Evolutionary conservation across 2,113 vertebrate genomes (phyloP).

Genomic region (Silurus meridionalis): DNA sequence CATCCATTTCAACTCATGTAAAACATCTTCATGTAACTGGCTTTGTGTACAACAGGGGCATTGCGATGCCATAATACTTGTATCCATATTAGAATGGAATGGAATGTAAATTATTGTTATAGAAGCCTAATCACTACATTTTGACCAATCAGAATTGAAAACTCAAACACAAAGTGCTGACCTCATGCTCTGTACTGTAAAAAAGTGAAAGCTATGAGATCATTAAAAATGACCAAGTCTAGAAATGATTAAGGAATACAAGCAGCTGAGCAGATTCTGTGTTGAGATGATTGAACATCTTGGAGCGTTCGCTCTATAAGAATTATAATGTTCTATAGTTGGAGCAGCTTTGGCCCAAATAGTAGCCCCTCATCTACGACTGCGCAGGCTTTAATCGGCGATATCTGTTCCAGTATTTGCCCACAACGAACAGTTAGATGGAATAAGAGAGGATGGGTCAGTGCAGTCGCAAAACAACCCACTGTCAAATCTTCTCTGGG

Average conservation of each 20-base stretch:
- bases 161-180: background rate
- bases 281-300: background rate
- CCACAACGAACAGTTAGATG: conserved; percentile 32
- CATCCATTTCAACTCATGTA: no score
- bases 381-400: conserved; percentile 16
- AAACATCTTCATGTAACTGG: no score
- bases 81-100: background rate
- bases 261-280: background rate
- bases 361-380: background rate
- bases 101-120: background rate
- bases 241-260: background rate
- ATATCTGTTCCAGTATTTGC: conserved; percentile 9
- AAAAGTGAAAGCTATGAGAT: background rate
- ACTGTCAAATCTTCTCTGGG: conserved; percentile 10
- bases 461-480: conserved; percentile 40
- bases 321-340: background rate
- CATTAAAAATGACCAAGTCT: background rate
- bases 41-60: no score
- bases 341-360: background rate
- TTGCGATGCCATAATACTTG: no score
- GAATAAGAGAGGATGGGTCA: conserved; percentile 48
- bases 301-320: background rate
- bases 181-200: background rate
- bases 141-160: background rate
- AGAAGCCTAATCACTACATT: background rate